phyloP scores from a whole-genome alignment of 2,113 vertebrate genomes.

The Platichthys stellatus region DNA sequence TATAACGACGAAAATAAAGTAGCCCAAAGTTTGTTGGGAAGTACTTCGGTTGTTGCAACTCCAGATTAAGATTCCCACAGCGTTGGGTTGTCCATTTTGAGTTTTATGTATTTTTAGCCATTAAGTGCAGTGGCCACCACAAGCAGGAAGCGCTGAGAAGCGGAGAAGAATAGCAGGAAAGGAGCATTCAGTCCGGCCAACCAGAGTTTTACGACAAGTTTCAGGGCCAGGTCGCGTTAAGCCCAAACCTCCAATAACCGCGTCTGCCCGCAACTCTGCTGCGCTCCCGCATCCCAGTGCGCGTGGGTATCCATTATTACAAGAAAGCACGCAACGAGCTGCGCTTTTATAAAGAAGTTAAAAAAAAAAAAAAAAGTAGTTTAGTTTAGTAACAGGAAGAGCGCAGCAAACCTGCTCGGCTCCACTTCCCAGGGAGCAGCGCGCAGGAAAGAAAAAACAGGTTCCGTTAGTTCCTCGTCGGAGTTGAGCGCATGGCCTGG shows the following conservation, averaged over 20 bases:
- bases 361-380: conserved; percentile 15
- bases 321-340: neutral
- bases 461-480: conserved; percentile 34
- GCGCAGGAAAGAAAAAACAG: conserved; percentile 15
- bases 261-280: conserved; percentile 34
- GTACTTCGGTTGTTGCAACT: neutral
- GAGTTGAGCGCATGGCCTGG: conserved; percentile 17
- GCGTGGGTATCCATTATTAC: conserved; percentile 47
- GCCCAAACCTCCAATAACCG: conserved; percentile 36
- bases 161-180: conserved; percentile 87
- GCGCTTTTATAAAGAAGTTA: neutral
- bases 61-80: conserved; percentile 5
- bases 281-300: conserved; percentile 36
- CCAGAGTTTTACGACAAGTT: conserved; percentile 70
- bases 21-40: neutral
- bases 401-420: conserved; percentile 51
- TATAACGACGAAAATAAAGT: neutral
- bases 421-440: conserved; percentile 37
- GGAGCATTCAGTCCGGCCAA: conserved; percentile 74
- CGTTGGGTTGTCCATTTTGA: conserved; percentile 53
- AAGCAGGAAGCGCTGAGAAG: conserved; percentile 83
- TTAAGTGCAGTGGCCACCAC: conserved; percentile 71
- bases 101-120: conserved; percentile 80
- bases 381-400: conserved; percentile 71
- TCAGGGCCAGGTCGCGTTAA: conserved; percentile 41